Conservation (phyloP, 2,113 vertebrate genomes). For the Peromyscus californicus region DNA sequence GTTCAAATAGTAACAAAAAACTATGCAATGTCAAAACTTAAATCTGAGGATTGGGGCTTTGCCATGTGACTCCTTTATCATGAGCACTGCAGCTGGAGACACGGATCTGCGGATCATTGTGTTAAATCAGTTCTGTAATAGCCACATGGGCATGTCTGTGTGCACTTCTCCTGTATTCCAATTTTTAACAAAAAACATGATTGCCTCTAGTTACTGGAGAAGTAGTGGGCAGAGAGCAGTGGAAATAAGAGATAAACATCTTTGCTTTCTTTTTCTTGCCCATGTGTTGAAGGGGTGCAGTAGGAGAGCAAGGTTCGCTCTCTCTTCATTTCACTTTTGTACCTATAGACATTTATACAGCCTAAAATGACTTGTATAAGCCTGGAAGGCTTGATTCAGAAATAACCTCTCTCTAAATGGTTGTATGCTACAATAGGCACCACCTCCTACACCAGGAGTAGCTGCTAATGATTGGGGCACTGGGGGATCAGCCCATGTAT, state of each 20-base stretch:
- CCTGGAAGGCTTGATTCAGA: slow-evolving; percentile 32
- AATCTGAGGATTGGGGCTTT: slow-evolving; percentile 42
- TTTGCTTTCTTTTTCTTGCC: neutral
- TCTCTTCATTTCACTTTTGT: slow-evolving; percentile 51
- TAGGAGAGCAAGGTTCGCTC: neutral
- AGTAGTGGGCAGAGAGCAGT: neutral
- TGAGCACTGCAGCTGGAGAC: neutral
- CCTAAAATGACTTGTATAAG: neutral
- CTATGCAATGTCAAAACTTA: slow-evolving; percentile 18
- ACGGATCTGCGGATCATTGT: neutral
- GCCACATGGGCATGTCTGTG: neutral
- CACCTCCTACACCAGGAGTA: neutral
- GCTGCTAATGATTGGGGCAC: neutral
- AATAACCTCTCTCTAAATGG: neutral
- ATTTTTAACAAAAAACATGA: neutral
- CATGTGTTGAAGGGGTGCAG: neutral
- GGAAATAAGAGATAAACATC: neutral
- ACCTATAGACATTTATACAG: neutral
- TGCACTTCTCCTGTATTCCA: neutral
- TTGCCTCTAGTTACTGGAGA: neutral
- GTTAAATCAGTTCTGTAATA: neutral
- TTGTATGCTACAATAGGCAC: neutral
- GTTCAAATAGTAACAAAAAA: slow-evolving; percentile 42
- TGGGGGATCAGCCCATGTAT: neutral
- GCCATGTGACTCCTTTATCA: neutral